phyloP scores from a whole-genome alignment of 2,888 invertebrate species.

The Pelosia muscerda region DNA sequence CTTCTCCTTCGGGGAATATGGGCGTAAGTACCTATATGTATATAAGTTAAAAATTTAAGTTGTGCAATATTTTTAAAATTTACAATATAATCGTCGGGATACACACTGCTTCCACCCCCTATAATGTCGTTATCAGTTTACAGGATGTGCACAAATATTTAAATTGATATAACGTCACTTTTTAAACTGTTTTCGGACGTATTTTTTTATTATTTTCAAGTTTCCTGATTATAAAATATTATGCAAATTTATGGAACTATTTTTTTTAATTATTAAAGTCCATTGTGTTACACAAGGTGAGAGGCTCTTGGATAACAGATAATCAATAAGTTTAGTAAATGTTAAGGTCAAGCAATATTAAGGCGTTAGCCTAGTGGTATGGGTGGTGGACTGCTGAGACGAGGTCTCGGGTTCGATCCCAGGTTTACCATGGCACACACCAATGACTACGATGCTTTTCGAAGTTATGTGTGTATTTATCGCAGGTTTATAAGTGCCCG shows the following conservation, averaged over 20 bases:
- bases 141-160: constrained; percentile 1
- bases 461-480: no score
- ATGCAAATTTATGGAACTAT: background rate
- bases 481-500: no score
- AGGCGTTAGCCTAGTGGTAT: no score
- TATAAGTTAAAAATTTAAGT: background rate
- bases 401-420: no score
- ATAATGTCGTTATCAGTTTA: background rate
- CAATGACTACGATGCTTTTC: no score
- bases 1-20: no score
- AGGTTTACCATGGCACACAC: no score
- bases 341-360: no score
- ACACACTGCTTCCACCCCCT: background rate
- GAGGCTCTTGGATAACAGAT: no score
- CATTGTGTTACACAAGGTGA: background rate
- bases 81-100: background rate
- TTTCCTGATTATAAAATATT: background rate
- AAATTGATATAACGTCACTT: background rate
- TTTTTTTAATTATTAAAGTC: background rate
- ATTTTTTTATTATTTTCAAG: background rate
- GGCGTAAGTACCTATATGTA: no score
- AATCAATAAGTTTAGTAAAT: no score
- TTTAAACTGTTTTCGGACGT: background rate
- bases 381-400: no score
- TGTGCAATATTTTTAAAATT: background rate